phyloP scores from a whole-genome alignment of 2,113 vertebrate genomes.

The Cyprinodon tularosa region DNA sequence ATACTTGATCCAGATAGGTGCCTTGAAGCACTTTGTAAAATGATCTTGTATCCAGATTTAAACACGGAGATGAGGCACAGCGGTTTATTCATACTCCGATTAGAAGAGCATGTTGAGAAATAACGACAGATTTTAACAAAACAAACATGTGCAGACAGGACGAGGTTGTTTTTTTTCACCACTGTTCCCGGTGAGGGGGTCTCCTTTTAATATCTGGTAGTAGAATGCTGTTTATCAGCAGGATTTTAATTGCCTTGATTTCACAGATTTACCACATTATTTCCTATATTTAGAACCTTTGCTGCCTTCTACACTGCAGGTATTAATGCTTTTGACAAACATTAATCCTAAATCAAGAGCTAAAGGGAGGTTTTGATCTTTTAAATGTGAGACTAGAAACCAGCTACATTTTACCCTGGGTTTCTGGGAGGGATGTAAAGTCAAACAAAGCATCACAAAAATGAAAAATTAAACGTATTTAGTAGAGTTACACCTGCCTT shows the following conservation, averaged over 20 bases:
- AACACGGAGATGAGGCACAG: background rate
- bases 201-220: conserved; percentile 1
- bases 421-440: background rate
- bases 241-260: background rate
- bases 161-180: background rate
- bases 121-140: background rate
- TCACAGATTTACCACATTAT: background rate
- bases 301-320: too few species aligned
- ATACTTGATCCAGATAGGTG: conserved; percentile 15
- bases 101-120: background rate
- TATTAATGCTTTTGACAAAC: background rate
- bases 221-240: conserved; percentile 6
- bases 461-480: background rate
- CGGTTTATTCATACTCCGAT: background rate
- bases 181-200: background rate
- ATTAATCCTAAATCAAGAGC: background rate
- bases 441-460: background rate
- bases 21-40: background rate
- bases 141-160: background rate
- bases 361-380: background rate
- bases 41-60: background rate
- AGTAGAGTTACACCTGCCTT: background rate
- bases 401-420: too few species aligned
- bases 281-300: background rate
- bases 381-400: background rate